Percentiles rank a stretch among this genome's conserved stretches.
These are phyloP conservation scores for Lepus oiostolus DNA, from an alignment of 2,797 vertebrate genomes.

Conservation along the genomic window DNA sequence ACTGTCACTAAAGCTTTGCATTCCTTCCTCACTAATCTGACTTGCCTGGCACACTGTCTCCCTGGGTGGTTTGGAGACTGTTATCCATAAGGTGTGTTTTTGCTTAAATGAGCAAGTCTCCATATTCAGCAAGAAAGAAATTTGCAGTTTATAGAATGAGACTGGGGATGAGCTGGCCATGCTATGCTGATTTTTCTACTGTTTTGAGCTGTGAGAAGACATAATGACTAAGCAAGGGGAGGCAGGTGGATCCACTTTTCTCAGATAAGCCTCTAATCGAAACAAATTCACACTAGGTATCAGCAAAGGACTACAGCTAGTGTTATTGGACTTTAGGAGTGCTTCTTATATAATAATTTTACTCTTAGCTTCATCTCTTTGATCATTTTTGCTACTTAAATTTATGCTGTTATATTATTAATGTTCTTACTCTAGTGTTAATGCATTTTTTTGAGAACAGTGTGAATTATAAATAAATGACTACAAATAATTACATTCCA, in stretches of 20 bases:
- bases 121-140: background rate
- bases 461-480: background rate
- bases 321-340: too few species aligned
- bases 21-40: constrained; percentile 84
- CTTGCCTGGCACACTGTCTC: background rate
- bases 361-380: background rate
- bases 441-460: background rate
- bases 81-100: background rate
- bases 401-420: background rate
- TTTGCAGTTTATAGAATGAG: background rate
- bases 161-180: background rate
- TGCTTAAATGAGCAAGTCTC: background rate
- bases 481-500: background rate
- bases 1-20: constrained; percentile 72
- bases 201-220: background rate
- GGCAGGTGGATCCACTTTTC: background rate
- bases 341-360: background rate
- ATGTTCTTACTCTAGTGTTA: background rate
- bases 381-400: background rate
- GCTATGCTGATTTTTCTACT: background rate
- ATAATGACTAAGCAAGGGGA: background rate
- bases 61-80: background rate
- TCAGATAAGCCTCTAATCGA: background rate
- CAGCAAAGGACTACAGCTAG: background rate
- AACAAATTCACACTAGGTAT: background rate